Evolutionary conservation across 92 coral and sea anemone species (phyloP), one percentile per base, ranked within the genome.

Genomic region (Diadumene lineata): DNA sequence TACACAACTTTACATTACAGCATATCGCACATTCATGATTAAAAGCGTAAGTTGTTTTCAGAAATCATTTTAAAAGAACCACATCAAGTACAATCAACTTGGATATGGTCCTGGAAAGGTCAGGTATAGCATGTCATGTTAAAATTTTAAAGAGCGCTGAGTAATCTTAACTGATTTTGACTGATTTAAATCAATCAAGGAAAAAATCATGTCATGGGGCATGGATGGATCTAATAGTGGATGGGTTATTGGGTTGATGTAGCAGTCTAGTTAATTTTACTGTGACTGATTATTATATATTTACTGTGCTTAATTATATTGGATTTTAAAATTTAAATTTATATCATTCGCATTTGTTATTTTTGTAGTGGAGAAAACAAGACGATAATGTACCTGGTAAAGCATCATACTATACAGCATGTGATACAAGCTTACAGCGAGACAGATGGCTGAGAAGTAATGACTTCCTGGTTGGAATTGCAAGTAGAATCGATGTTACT

Each of bases 381-480:
- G 6, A 38, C 48, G 48, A 38, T 38, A 13, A 16, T 53, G 18
- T 15, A 53, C n/a, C 3, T 53, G 58, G 58, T 53, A 53, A 53
- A 53, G 58, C 19, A 21, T 4, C 19, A 3, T 53, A 53, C 19
- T 21, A 53, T 13, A n/a, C n/a, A n/a, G 58, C 24, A 53, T 53
- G 58, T 53, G 58, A 53, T 16, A 2, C 2, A 4, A 53, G 6
- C 58, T 53, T 23, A 53, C 58, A 53, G 24, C 75, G 4, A 53
- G 43, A 75, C 80, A 30, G 38, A n/a, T 86, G 87, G 90, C n/a
- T 86, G n/a, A 26, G 69, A 60, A 76, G 86, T 50, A 62, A 82
- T 63, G 76, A 31, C 16, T 55, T 86, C 19, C 10, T 21, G 34
- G 78, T 61, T 43, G 44, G 79, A 10, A 34, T 64, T 53, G 72